Evolutionary conservation across 1,140 invertebrate genomes (phyloP).

Genomic region (Drosophila tani): DNA sequence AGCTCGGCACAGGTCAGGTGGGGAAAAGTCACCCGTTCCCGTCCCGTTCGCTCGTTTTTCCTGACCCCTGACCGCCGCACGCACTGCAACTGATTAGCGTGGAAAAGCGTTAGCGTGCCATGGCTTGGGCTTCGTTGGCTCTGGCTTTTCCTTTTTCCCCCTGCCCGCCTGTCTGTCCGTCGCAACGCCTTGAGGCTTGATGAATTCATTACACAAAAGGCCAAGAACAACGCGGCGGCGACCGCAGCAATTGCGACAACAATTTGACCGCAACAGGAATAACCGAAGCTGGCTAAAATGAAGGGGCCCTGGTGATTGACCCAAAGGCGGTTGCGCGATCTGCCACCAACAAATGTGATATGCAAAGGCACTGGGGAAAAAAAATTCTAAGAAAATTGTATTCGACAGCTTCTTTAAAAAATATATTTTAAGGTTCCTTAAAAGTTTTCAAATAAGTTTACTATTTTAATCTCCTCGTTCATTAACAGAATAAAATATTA

Average conservation of each 20-base stretch:
- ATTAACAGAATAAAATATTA: no score
- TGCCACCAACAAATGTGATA: conserved; percentile 27
- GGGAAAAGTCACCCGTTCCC: not conserved
- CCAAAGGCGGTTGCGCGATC: conserved; percentile 44
- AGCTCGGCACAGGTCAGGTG: conserved; percentile 5
- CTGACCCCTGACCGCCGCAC: conserved; percentile 13
- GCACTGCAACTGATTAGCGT: conserved; percentile 63
- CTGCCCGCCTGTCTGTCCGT: conserved; percentile 21
- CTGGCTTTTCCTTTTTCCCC: not conserved
- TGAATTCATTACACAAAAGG: conserved; percentile 62
- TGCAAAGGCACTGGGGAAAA: not conserved
- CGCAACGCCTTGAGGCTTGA: conserved; percentile 51
- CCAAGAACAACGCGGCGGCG: conserved; percentile 3
- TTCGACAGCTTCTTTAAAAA: no score
- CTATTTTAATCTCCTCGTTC: no score
- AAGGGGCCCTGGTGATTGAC: conserved; percentile 32
- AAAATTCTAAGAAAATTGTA: not conserved
- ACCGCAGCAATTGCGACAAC: not conserved
- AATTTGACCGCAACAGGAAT: conserved; percentile 15
- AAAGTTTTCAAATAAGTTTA: no score
- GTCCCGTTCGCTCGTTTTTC: not conserved
- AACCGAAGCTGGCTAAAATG: conserved; percentile 1
- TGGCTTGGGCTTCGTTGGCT: not conserved
- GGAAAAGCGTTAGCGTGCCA: conserved; percentile 59
- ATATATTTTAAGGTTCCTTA: not conserved